These are phyloP conservation scores for Hydropotes inermis DNA, from an alignment of 2,113 vertebrate genomes.

Conservation along the genomic window DNA sequence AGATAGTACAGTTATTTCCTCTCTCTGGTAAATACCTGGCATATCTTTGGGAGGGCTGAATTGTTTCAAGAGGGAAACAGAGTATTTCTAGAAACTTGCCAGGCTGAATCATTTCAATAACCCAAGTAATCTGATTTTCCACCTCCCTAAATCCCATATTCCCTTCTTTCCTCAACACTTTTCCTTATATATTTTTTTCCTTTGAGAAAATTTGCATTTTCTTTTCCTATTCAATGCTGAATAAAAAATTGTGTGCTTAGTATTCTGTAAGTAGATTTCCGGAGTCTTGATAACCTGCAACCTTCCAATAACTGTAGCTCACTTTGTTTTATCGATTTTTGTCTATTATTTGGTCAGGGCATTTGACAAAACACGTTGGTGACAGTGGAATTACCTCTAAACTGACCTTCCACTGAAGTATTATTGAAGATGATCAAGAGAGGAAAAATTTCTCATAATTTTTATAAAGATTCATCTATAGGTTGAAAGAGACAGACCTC, in stretches of 20 bases:
- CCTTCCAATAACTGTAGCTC: background rate
- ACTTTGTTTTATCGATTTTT: background rate
- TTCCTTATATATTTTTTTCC: background rate
- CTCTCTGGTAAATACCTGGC: background rate
- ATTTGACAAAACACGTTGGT: background rate
- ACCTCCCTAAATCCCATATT: background rate
- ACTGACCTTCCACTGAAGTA: background rate
- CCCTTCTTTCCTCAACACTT: background rate
- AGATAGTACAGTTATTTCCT: constrained; percentile 53
- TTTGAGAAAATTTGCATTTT: constrained; percentile 12
- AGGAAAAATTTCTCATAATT: background rate
- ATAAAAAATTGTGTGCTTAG: background rate
- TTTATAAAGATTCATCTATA: background rate
- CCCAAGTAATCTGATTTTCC: constrained; percentile 32
- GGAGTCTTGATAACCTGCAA: background rate
- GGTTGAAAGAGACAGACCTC: constrained; percentile 3
- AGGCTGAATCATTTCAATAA: constrained; percentile 41
- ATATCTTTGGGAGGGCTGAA: constrained; percentile 46
- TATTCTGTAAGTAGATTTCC: background rate
- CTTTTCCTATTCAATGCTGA: constrained; percentile 12
- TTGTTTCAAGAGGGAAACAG: constrained; percentile 38
- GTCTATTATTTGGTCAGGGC: background rate
- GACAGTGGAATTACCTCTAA: constrained; percentile 5
- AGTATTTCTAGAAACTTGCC: constrained; percentile 33
- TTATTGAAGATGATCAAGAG: background rate